Evolutionary conservation across 2,113 vertebrate genomes (phyloP).

Genomic region (Arizona elegans): DNA sequence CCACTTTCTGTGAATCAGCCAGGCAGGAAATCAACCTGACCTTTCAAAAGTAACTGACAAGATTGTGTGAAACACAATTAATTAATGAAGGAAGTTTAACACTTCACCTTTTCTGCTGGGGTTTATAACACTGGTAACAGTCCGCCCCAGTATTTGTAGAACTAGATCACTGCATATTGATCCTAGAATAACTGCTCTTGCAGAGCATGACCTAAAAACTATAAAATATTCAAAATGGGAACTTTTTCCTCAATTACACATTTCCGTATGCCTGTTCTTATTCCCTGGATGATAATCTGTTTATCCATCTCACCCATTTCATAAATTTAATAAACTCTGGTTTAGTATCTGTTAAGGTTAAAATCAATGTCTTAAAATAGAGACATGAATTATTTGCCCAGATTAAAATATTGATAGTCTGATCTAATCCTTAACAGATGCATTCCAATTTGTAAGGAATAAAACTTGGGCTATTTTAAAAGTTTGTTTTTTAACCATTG

Average conservation of each 20-base stretch:
- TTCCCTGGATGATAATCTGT: constrained; percentile 67
- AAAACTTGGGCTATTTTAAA: not conserved
- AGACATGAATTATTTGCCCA: constrained; percentile 39
- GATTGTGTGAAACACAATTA: constrained; percentile 46
- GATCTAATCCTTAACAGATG: constrained; percentile 1
- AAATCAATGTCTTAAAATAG: constrained; percentile 49
- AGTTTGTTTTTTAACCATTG: not conserved
- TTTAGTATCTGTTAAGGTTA: constrained; percentile 61
- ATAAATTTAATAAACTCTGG: constrained; percentile 62
- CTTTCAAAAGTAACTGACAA: constrained; percentile 54
- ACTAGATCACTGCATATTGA: constrained; percentile 23
- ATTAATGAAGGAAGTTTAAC: constrained; percentile 57
- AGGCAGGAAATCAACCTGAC: constrained; percentile 45
- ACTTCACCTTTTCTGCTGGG: constrained; percentile 6
- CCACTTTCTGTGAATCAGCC: constrained; percentile 49
- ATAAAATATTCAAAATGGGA: constrained; percentile 48
- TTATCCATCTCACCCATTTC: constrained; percentile 68
- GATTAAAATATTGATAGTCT: constrained; percentile 35
- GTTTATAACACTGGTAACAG: constrained; percentile 40
- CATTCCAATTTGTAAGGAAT: not conserved
- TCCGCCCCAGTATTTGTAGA: not conserved
- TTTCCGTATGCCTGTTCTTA: constrained; percentile 62
- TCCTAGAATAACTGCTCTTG: constrained; percentile 27
- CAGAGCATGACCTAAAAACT: constrained; percentile 21
- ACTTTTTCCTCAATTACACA: constrained; percentile 33